These are phyloP conservation scores for Amia ocellicauda DNA, from an alignment of 2,113 vertebrate genomes.

Conservation along the genomic window DNA sequence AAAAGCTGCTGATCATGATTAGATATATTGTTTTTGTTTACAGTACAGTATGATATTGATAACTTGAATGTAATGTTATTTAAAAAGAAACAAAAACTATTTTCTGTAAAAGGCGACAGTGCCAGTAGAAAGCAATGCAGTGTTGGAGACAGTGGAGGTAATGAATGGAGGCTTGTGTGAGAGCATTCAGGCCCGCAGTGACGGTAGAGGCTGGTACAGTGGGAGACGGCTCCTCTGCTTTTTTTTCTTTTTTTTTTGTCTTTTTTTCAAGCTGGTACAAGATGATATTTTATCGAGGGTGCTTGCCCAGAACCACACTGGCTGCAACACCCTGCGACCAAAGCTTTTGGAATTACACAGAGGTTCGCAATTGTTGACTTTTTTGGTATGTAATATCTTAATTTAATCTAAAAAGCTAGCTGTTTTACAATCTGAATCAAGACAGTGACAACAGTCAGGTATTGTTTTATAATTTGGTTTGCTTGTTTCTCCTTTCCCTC, in stretches of 20 bases:
- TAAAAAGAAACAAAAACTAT: no score
- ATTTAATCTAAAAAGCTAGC: background rate
- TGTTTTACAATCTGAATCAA: no score
- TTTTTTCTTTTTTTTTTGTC: background rate
- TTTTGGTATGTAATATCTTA: background rate
- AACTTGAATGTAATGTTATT: no score
- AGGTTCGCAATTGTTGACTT: background rate
- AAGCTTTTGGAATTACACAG: background rate
- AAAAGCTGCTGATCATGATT: no score
- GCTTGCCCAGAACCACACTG: slow-evolving; percentile 38
- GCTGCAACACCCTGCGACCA: slow-evolving; percentile 21
- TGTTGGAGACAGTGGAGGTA: slow-evolving; percentile 32
- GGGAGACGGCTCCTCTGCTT: slow-evolving; percentile 54
- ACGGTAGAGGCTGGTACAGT: slow-evolving; percentile 86
- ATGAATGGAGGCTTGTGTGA: slow-evolving; percentile 85
- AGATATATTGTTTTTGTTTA: no score
- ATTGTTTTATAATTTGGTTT: no score
- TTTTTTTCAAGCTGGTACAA: slow-evolving; percentile 61
- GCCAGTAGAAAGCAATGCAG: slow-evolving; percentile 39
- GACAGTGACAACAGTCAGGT: no score
- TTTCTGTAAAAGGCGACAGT: slow-evolving; percentile 13
- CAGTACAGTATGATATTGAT: no score
- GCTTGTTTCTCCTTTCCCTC: no score
- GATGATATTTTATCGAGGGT: slow-evolving; percentile 55
- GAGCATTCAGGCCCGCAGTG: slow-evolving; percentile 66